Percentiles rank a stretch among this genome's conserved stretches.
These are phyloP conservation scores for Lontra canadensis DNA, from an alignment of 2,113 vertebrate species.

Conservation along the genomic window DNA sequence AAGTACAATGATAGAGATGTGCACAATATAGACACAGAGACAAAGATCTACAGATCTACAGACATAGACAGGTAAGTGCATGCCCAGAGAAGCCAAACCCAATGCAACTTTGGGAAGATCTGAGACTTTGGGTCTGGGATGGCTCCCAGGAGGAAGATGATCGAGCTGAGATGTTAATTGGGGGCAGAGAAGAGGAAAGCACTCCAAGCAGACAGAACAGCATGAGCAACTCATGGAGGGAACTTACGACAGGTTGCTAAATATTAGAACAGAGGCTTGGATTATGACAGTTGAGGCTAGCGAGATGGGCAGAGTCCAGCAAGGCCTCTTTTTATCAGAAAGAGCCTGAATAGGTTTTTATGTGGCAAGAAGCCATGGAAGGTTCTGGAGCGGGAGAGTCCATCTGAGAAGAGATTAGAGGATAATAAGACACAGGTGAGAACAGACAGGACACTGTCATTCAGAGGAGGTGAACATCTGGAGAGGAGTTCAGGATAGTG, in stretches of 20 bases:
- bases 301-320: neutral
- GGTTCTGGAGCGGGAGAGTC: neutral
- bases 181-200: neutral
- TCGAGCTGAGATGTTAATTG: neutral
- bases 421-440: neutral
- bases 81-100: neutral
- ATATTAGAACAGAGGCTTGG: neutral
- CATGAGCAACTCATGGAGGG: neutral
- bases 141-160: neutral
- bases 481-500: neutral
- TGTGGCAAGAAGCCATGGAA: neutral
- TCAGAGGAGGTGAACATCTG: neutral
- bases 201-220: neutral
- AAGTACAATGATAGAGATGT: neutral
- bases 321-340: too few species aligned
- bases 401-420: neutral
- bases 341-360: neutral
- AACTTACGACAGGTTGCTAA: neutral
- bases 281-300: neutral
- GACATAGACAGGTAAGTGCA: neutral
- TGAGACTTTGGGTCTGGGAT: neutral
- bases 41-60: neutral
- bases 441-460: neutral
- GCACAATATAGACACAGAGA: neutral
- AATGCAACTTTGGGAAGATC: neutral